Conservation (phyloP, 2,113 vertebrate genomes). For the Rhodinocichla rosea region DNA sequence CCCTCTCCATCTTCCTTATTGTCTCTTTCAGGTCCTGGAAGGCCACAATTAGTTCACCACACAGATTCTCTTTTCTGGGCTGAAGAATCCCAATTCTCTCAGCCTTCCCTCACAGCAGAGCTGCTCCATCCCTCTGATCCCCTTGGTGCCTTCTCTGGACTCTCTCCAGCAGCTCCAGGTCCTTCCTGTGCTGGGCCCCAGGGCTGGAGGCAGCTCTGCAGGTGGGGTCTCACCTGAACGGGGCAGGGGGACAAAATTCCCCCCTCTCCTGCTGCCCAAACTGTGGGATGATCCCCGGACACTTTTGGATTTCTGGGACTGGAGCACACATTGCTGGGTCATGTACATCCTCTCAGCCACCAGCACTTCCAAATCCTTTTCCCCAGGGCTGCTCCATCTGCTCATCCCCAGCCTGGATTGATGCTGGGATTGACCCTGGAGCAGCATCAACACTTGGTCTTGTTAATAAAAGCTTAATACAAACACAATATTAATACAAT, state of each 20-base stretch:
- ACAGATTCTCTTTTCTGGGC: not conserved
- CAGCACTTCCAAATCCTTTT: not conserved
- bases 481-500: not conserved
- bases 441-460: not conserved
- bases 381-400: not conserved
- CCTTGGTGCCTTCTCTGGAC: not conserved
- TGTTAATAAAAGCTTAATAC: not conserved
- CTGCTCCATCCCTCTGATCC: not conserved
- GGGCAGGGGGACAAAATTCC: not conserved
- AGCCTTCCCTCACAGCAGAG: not conserved
- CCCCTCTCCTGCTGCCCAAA: accelerated
- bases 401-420: not conserved
- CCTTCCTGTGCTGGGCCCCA: not conserved
- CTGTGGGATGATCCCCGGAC: not conserved
- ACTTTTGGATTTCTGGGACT: accelerated
- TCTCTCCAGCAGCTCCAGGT: accelerated
- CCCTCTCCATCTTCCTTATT: not conserved
- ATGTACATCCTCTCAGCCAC: not conserved
- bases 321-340: not conserved
- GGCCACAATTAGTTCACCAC: not conserved
- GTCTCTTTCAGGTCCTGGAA: not conserved
- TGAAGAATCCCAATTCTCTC: not conserved
- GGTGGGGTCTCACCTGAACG: accelerated
- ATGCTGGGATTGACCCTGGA: not conserved
- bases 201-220: not conserved